phyloP scores from a whole-genome alignment of 2,888 invertebrate genomes.

The Aphodius sticticus region DNA sequence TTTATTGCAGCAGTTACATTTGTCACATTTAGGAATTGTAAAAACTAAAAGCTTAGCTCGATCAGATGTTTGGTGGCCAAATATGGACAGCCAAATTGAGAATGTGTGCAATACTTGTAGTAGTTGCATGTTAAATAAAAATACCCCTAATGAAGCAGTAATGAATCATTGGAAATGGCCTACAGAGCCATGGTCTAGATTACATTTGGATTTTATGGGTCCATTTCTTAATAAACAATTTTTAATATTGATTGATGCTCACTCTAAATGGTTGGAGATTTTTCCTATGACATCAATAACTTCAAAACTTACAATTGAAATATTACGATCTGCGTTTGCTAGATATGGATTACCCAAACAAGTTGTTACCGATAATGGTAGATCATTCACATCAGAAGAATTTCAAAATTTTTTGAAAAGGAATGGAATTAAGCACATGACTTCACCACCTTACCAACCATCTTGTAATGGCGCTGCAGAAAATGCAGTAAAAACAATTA shows the following conservation, averaged over 20 bases:
- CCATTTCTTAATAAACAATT: slow-evolving; percentile 26
- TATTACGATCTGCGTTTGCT: slow-evolving; percentile 9
- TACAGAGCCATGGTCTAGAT: slow-evolving; percentile 8
- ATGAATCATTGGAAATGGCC: slow-evolving; percentile 25
- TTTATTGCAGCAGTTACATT: slow-evolving; percentile 17
- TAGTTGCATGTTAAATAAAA: neutral
- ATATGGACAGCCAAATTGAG: slow-evolving; percentile 11
- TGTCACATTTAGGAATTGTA: neutral
- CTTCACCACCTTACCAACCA: slow-evolving; percentile 15
- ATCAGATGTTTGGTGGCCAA: slow-evolving; percentile 15
- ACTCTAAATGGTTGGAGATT: slow-evolving; percentile 26
- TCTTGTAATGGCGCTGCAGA: too few relatives aligned
- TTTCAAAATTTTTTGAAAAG: slow-evolving; percentile 21
- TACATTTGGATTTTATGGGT: slow-evolving; percentile 23
- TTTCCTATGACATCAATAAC: neutral
- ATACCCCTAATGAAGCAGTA: neutral
- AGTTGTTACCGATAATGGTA: slow-evolving; percentile 15
- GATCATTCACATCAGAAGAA: slow-evolving; percentile 11
- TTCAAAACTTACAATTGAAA: slow-evolving; percentile 9
- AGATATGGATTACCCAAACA: slow-evolving; percentile 14
- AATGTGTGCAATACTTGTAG: slow-evolving; percentile 12
- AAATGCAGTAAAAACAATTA: too few relatives aligned
- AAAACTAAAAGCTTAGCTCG: slow-evolving; percentile 9
- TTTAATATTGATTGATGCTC: slow-evolving; percentile 19
- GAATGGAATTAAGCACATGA: slow-evolving; percentile 23